Conservation (phyloP, 2,113 vertebrate genomes). For the Circaetus cinerascens region DNA sequence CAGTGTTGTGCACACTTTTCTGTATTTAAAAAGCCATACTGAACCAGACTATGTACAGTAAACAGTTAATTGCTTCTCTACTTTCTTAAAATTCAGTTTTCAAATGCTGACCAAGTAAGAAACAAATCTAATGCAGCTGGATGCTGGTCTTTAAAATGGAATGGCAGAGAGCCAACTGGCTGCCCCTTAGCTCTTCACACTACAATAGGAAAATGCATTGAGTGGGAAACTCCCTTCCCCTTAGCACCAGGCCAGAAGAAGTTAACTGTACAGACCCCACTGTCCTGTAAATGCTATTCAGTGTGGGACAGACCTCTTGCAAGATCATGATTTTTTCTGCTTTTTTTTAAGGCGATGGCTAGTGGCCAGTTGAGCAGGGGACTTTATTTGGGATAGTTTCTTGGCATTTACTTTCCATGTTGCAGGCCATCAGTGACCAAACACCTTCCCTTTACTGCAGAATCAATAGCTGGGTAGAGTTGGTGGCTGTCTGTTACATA, state of each 20-base stretch:
- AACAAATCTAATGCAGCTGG: background rate
- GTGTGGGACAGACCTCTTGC: background rate
- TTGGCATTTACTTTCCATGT: background rate
- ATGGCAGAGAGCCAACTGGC: background rate
- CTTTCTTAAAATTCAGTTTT: background rate
- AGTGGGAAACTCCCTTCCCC: constrained; percentile 29
- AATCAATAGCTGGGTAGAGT: background rate
- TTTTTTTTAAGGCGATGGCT: too few relatives aligned
- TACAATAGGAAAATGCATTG: background rate
- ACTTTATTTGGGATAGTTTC: background rate
- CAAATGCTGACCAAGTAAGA: constrained; percentile 10
- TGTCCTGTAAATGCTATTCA: fast-evolving
- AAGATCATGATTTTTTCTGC: fast-evolving
- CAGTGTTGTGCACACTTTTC: background rate
- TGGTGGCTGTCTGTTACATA: background rate
- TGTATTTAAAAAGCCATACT: background rate
- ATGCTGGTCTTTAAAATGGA: background rate
- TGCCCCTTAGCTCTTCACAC: background rate
- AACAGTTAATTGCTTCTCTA: background rate
- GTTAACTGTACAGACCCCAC: background rate
- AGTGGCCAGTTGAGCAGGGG: background rate
- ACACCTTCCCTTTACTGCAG: background rate
- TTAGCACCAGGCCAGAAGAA: background rate
- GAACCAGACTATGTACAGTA: background rate
- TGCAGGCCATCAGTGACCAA: background rate